phyloP scores from a whole-genome alignment of 2,888 invertebrate genomes.

The Ectropis crepuscularia region DNA sequence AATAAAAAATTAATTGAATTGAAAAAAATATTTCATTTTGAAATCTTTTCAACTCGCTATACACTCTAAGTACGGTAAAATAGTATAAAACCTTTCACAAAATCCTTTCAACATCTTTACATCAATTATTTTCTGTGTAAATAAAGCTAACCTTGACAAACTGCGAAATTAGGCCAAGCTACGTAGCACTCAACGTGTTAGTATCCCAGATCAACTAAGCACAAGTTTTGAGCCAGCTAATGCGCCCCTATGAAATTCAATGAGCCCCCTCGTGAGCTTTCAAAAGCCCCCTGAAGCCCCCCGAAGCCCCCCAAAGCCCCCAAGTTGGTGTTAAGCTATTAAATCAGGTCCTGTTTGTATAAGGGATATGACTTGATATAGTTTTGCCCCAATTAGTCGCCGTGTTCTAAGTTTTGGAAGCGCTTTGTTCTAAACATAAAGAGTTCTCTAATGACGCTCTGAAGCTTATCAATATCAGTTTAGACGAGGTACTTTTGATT shows the following conservation, averaged over 20 bases:
- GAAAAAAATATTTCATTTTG: too few species aligned
- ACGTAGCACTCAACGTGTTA: conserved; percentile 26
- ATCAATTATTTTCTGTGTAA: not conserved
- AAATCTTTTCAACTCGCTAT: too few species aligned
- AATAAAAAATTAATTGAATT: too few species aligned
- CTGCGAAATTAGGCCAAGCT: conserved; percentile 23
- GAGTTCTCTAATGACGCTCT: not conserved
- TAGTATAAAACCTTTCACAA: too few species aligned
- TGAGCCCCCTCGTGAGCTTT: conserved; percentile 37
- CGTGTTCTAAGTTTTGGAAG: conserved; percentile 18
- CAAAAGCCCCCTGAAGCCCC: conserved; percentile 14
- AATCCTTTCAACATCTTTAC: too few species aligned
- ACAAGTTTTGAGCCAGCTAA: conserved; percentile 45
- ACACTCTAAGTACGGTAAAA: too few species aligned
- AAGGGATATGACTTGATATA: conserved; percentile 35
- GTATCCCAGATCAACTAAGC: conserved; percentile 34
- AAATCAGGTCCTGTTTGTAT: conserved; percentile 40
- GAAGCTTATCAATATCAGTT: too few species aligned
- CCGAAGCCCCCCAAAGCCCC: conserved; percentile 10
- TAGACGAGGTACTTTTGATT: too few species aligned
- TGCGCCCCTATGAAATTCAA: conserved; percentile 56
- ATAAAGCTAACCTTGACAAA: not conserved
- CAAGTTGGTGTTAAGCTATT: conserved; percentile 41
- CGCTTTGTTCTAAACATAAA: conserved; percentile 2
- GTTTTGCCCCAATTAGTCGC: conserved; percentile 30